phyloP scores from a whole-genome alignment of 2,888 invertebrate species.

The Drosophila suboccidentalis region DNA sequence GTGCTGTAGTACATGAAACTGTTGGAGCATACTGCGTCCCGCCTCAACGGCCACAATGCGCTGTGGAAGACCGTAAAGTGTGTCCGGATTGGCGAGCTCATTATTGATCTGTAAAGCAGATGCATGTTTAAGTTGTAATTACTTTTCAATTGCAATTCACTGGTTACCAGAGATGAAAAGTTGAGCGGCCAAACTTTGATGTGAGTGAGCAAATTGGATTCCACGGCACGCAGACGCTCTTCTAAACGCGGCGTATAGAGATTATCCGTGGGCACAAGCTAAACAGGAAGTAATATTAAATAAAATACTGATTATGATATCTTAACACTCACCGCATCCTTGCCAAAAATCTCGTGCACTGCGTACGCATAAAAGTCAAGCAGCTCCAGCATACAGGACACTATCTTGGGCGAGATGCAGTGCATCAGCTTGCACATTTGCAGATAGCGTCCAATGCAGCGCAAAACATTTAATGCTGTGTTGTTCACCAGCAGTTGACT shows the following conservation, averaged over 20 bases:
- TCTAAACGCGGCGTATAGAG: constrained; percentile 88
- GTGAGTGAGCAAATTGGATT: constrained; percentile 88
- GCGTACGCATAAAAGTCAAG: constrained; percentile 97
- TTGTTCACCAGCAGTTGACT: constrained; percentile 92
- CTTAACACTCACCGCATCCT: constrained; percentile 87
- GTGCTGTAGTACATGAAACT: constrained; percentile 93
- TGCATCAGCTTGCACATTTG: constrained; percentile 96
- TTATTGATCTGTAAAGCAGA: constrained; percentile 86
- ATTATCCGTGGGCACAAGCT: constrained; percentile 88
- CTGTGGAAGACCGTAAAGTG: constrained; percentile 93
- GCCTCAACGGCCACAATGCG: constrained; percentile 97
- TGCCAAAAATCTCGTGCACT: constrained; percentile 94
- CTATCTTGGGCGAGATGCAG: constrained; percentile 95
- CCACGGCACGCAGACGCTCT: constrained; percentile 91
- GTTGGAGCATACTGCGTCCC: constrained; percentile 94
- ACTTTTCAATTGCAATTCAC: not conserved
- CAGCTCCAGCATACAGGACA: constrained; percentile 95
- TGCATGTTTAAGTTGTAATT: not conserved
- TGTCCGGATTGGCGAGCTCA: constrained; percentile 89
- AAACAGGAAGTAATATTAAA: not conserved
- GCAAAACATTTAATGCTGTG: constrained; percentile 94
- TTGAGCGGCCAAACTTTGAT: constrained; percentile 85
- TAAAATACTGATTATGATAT: not conserved
- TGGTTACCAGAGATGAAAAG: constrained; percentile 84
- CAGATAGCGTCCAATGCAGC: constrained; percentile 96